Evolutionary conservation across 2,797 vertebrate genomes (phyloP), one percentile per base, ranked within the genome.

Genomic region (Sphenodon punctatus): DNA sequence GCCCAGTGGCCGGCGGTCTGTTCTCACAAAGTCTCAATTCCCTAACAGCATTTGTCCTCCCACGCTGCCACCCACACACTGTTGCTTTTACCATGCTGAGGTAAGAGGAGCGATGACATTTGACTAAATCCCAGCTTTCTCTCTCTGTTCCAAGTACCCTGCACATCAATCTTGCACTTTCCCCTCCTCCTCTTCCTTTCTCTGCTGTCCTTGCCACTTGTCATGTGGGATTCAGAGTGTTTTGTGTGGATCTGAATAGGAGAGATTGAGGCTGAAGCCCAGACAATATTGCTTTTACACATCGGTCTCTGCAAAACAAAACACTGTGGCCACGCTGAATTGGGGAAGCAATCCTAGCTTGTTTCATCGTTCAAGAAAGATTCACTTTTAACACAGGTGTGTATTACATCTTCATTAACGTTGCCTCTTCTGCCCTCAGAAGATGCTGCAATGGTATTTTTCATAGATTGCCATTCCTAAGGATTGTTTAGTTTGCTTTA

Each of bases 251-350:
- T 60, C 84, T 63, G 84, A 90, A 73, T 8, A 67, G 63, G 63
- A 88, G 66, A 49, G 84, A 83, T 77, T 27, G 79, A 91, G 67
- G 81, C 78, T 19, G 66, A 88, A 89, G 80, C 70, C 61, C 80
- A 59, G 63, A 59, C 45, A 82, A 23, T 27, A 10, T 46, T 78
- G 75, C 73, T 88, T 89, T 79, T 64, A 78, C 59, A 80, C n/a
- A 5, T 7, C 23, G 67, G 67, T 46, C 73, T 78, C 77, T 68
- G 71, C 39, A 86, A n/a, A n/a, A n/a, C n/a, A n/a, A n/a, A 85
- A 80, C 69, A 32, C 73, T 58, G 22, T 38, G 63, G n/a, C n/a
- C n/a, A n/a, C 43, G 60, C 77, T 85, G 48, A 14, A 78, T 59
- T 22, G 43, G 73, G 72, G 56, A 64, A 90, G 77, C 67, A 85